Percentiles rank a stretch among this genome's conserved stretches.
Conservation (phyloP, 2,888 invertebrate genomes). For the Dorcus hopei region DNA sequence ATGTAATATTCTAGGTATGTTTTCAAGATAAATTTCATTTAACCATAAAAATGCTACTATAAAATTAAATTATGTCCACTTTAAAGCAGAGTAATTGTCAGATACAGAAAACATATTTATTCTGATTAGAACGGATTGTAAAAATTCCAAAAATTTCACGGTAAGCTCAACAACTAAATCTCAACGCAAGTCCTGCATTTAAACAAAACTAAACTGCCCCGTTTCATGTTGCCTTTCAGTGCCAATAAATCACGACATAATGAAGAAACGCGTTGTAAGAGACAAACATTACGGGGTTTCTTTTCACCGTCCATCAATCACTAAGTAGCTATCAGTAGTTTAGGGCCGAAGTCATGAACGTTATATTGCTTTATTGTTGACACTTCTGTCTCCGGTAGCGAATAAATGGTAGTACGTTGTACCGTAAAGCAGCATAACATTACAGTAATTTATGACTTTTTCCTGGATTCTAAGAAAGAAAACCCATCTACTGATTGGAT, state of each 20-base stretch:
- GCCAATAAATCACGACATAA: not conserved
- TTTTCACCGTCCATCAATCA: slow-evolving; percentile 14
- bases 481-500: not conserved
- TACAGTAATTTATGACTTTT: slow-evolving; percentile 10
- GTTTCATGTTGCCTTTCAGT: no score
- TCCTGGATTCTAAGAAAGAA: slow-evolving; percentile 1
- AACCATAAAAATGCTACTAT: no score
- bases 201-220: no score
- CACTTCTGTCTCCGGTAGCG: slow-evolving; percentile 4
- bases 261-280: slow-evolving; percentile 2
- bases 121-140: no score
- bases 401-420: slow-evolving; percentile 5
- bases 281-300: slow-evolving; percentile 3
- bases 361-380: slow-evolving; percentile 15
- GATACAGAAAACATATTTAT: no score
- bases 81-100: no score
- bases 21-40: no score
- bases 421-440: slow-evolving; percentile 9
- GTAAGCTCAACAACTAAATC: no score
- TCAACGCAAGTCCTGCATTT: no score
- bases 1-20: no score
- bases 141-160: no score
- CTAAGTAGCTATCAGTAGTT: slow-evolving; percentile 15
- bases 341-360: slow-evolving; percentile 11
- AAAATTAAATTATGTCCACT: no score